Evolutionary conservation across 2,888 invertebrate species (phyloP).

Genomic region (Argyresthia albistria): DNA sequence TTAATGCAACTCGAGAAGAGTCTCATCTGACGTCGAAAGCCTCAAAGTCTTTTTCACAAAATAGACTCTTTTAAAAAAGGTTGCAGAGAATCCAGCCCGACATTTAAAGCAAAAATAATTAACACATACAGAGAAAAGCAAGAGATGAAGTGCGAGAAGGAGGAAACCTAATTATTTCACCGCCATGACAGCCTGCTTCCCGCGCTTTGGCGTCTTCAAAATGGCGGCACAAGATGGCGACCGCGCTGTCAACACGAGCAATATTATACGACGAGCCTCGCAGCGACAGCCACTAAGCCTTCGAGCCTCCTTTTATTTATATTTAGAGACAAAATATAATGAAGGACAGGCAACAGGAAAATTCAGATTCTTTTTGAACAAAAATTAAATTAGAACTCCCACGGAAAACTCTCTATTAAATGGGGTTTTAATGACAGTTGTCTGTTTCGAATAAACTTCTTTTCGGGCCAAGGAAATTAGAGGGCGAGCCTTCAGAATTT

Average conservation of each 20-base stretch:
- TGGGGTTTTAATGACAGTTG: conserved; percentile 1
- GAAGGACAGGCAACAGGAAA: background rate
- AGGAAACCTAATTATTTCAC: conserved; percentile 64
- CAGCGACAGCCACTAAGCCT: conserved; percentile 57
- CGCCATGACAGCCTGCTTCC: conserved; percentile 58
- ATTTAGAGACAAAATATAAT: conserved; percentile 16
- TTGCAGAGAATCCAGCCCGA: conserved; percentile 22
- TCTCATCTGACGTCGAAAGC: background rate
- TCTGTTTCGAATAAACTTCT: background rate
- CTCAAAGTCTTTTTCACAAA: background rate
- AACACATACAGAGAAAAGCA: conserved; percentile 65
- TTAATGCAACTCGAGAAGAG: background rate
- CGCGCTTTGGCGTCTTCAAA: conserved; percentile 47
- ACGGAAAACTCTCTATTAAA: background rate
- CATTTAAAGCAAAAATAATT: conserved; percentile 55
- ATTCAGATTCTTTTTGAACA: background rate
- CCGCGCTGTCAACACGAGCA: conserved; percentile 40
- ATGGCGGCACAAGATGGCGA: conserved; percentile 48
- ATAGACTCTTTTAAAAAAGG: conserved; percentile 11
- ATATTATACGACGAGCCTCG: conserved; percentile 57
- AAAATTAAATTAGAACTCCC: background rate
- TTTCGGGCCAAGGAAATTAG: background rate
- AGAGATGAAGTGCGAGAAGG: conserved; percentile 41
- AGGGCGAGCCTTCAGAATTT: background rate
- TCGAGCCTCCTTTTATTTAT: conserved; percentile 35